Base-by-base conservation (phyloP, 1,140 invertebrate species). In the Arctopsyche grandis region DNA sequence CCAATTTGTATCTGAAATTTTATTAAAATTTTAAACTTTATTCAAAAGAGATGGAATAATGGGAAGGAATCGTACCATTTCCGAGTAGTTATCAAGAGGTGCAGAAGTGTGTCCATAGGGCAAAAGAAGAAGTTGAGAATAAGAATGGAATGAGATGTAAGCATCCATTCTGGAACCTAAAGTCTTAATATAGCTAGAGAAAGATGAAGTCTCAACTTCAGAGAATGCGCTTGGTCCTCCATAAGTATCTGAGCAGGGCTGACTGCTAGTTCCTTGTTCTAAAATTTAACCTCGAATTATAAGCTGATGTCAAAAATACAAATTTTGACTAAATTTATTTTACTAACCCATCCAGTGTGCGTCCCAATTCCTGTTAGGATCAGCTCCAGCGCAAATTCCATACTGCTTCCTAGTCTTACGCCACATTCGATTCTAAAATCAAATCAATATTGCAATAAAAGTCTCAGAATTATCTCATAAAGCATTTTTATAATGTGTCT, bases 401-500 rank as follows among this genome's bases (percentile, higher is more conserved):
- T 83, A 83, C 10, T 69, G 76, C 10, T 82, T 80, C 16, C 85
- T 83, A 21, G 93, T 94, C 85, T 94, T 95, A 10, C 93, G 88
- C 93, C 93, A 94, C 78, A 94, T 82, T 69, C 94, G 90, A 84
- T 93, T 87, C 91, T 93, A 75, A 21, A 38, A 85, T n/a, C 82
- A 83, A 66, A 83, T 84, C 71, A 81, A 81, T 52, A 81, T 73
- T 73, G 29, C 69, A 58, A 12, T 44, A 79, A 69, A 29, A n/a
- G n/a, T n/a, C n/a, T n/a, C n/a, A n/a, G n/a, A n/a, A n/a, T n/a
- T n/a, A n/a, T n/a, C n/a, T n/a, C n/a, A n/a, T n/a, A n/a, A n/a
- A n/a, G n/a, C n/a, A n/a, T n/a, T n/a, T n/a, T n/a, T n/a, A n/a
- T n/a, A n/a, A n/a, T n/a, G n/a, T n/a, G n/a, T n/a, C n/a, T n/a